Evolutionary conservation across 2,113 vertebrate genomes (phyloP), one percentile per base, ranked within the genome.

Genomic region (Heterotilapia buettikoferi): DNA sequence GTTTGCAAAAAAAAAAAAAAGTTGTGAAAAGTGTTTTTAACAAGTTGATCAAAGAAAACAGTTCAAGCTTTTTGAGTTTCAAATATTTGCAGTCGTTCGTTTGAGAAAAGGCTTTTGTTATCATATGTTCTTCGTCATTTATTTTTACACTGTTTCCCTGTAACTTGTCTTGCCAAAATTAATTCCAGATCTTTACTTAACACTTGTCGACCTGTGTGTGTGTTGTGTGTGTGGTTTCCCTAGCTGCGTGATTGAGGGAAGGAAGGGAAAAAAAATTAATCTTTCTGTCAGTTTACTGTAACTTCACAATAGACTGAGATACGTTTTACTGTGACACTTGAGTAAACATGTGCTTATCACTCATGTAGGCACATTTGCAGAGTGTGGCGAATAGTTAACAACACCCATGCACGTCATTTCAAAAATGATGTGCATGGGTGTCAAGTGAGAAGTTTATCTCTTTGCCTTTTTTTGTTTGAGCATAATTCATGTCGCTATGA

Each of bases 191-290:
- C 26, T 19, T 5, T 50, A 13, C 1, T 50, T n/a, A 31, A 2
- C 6, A 50, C 4, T 0, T 50, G 16, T 78, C 18, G 24, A 47
- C 24, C 16, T 1, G 43, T 47, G 43, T 76, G 24, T 29, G 24
- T 45, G 31, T 36, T 45, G 59, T 63, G 59, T 33, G 33, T 66
- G 61, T 76, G 24, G 3, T 56, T 10, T 56, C 19, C 5, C 9
- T 10, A 53, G 9, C 14, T 29, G 43, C 26, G 3, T 50, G 43
- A 45, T 3, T 76, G 9, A 18, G 0, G 43, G 71, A 7, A 73
- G 1, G 9, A 7, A 73, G 68, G 40, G 16, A 5, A 2, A 9
- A 19, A 40, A 9, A 76, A 73, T 12, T 2, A 0, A 76, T 31
- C 71, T 66, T 29, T 36, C 57, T 6, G 31, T 5, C 29, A 33